phyloP scores from a whole-genome alignment of 2,797 vertebrate genomes.

The Pantherophis vulpinus region DNA sequence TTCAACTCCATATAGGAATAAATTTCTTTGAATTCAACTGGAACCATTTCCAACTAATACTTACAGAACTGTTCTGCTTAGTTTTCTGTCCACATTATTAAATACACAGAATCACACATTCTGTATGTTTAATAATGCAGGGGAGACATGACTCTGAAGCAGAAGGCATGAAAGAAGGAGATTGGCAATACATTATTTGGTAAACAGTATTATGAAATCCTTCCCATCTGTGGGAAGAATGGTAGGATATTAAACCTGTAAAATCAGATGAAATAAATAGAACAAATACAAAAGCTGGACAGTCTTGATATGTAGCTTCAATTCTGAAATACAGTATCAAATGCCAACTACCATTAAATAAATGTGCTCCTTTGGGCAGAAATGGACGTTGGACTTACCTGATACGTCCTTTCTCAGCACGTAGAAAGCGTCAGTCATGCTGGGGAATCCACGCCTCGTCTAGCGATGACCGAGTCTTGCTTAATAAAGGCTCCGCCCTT shows the following conservation, averaged over 20 bases:
- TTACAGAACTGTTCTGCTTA: neutral
- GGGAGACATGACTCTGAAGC: neutral
- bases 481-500: too few species aligned
- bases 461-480: too few species aligned
- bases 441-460: too few species aligned
- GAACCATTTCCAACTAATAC: neutral
- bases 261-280: neutral
- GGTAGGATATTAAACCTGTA: neutral
- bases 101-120: neutral
- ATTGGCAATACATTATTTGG: constrained; percentile 15
- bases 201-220: constrained; percentile 31
- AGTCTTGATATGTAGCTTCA: neutral
- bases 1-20: neutral
- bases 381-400: too few species aligned
- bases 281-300: neutral
- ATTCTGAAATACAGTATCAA: neutral
- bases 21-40: neutral
- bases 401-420: too few species aligned
- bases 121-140: neutral
- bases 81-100: neutral
- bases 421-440: too few species aligned
- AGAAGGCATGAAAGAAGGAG: neutral
- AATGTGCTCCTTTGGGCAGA: neutral
- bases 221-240: constrained; percentile 34
- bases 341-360: neutral